Evolutionary conservation across 2,888 invertebrate species (phyloP).

Genomic region (Melanostoma mellinum): DNA sequence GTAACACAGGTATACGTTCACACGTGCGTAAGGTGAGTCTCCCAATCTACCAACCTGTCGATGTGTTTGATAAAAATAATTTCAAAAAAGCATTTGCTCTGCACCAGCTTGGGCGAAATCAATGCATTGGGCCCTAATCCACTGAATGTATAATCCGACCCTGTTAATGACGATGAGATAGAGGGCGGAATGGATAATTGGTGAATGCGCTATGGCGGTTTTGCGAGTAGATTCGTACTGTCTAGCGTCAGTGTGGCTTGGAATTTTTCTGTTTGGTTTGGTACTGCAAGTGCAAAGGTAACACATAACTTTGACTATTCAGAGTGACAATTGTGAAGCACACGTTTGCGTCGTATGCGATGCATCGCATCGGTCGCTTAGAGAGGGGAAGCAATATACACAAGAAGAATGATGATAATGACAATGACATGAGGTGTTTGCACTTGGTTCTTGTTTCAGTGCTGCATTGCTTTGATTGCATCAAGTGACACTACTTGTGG

Average conservation of each 20-base stretch:
- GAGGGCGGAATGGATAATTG: constrained; percentile 54
- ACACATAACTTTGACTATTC: constrained; percentile 39
- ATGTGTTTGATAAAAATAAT: too few species aligned
- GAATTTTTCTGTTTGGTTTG: constrained; percentile 14
- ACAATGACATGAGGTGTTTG: constrained; percentile 56
- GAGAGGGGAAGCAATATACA: background rate
- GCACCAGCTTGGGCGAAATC: background rate
- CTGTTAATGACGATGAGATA: constrained; percentile 1
- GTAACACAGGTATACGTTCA: too few species aligned
- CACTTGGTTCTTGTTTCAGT: constrained; percentile 61
- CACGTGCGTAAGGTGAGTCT: too few species aligned
- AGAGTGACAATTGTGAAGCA: constrained; percentile 43
- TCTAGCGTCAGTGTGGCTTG: constrained; percentile 29
- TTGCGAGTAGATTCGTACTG: constrained; percentile 28
- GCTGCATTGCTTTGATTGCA: background rate
- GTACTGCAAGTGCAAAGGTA: constrained; percentile 27
- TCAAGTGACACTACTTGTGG: constrained; percentile 11
- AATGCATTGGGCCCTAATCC: background rate
- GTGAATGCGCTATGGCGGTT: constrained; percentile 45
- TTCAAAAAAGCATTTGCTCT: too few species aligned
- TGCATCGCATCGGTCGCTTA: background rate
- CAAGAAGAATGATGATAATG: constrained; percentile 30
- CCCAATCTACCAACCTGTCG: too few species aligned
- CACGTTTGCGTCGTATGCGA: constrained; percentile 4
- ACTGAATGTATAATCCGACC: background rate